Base-by-base conservation (phyloP, 2,888 invertebrate genomes). In the Caradrina clavipalpis region DNA sequence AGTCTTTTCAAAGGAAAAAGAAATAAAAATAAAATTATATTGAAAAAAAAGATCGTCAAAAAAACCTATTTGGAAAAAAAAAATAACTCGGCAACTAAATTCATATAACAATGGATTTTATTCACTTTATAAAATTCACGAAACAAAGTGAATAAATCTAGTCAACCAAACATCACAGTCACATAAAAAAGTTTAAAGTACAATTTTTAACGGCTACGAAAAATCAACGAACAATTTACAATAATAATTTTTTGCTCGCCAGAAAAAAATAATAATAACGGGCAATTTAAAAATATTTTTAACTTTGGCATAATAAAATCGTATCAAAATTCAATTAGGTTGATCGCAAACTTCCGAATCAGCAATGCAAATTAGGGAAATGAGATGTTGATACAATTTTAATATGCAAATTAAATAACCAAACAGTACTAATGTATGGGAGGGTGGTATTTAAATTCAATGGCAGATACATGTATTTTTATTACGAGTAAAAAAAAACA, bases 311-410 rank as follows among this genome's bases (percentile, higher is more conserved):
- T 59, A 60, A 80, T 80, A 78, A 80, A 86, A 74, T 76, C 76
- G 66, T 83, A 87, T 86, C 78, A 86, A 86, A 88, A 87, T 87
- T 89, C 82, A 88, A 87, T 87, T 86, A 86, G 74, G 73, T 73
- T 76, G 80, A 87, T 86, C 80, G 75, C 77, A 78, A 88, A 86
- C 82, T 87, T 85, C 68, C 71, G 68, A 85, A 89, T 90, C 82
- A 84, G 88, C 89, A 89, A 87, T 90, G 82, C 86, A 89, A 90
- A 90, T 90, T 81, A 81, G 67, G 76, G 57, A 85, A 89, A 85
- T 86, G 86, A 87, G 88, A 87, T 86, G 85, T 86, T 87, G 88
- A 88, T 89, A 89, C 84, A 81, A 86, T 82, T 86, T 86, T 81
- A 82, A 75, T 74, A 81, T 76, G 76, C 71, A 78, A 76, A 76